Evolutionary conservation across 30 jellyfish, hydroid and myxozoan genomes (phyloP).

Genomic region (Calvadosia cruxmelitensis): DNA sequence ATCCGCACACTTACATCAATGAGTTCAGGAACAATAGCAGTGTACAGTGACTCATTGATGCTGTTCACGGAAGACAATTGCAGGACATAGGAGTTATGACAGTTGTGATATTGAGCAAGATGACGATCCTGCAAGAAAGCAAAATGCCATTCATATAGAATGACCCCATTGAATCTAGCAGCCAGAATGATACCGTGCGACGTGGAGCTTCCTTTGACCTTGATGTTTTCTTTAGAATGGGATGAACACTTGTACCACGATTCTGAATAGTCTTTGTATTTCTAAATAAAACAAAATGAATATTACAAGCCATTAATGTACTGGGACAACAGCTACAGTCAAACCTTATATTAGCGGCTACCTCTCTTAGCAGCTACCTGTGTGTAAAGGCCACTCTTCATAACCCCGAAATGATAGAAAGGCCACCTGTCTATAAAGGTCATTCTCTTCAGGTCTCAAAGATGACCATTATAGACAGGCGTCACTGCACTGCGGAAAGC

Average conservation of each 20-base stretch:
- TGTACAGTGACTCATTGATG: constrained; percentile 46
- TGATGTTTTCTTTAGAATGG: constrained; percentile 36
- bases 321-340: too few relatives aligned
- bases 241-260: constrained; percentile 46
- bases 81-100: constrained; percentile 68
- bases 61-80: constrained; percentile 75
- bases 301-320: too few relatives aligned
- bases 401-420: too few relatives aligned
- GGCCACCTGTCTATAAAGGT: too few relatives aligned
- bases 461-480: too few relatives aligned
- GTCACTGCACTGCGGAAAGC: too few relatives aligned
- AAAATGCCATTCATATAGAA: neutral
- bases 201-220: constrained; percentile 5
- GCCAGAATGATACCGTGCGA: neutral
- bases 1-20: constrained; percentile 28
- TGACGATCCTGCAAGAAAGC: constrained; percentile 35
- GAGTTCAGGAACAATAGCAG: constrained; percentile 62
- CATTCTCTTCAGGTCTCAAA: too few relatives aligned
- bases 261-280: constrained; percentile 49
- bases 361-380: too few relatives aligned
- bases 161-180: neutral
- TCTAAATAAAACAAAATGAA: constrained; percentile 9
- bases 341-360: too few relatives aligned
- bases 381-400: too few relatives aligned
- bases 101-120: constrained; percentile 54